Evolutionary conservation across 1,140 invertebrate genomes (phyloP).

Genomic region (Sinella curviseta): DNA sequence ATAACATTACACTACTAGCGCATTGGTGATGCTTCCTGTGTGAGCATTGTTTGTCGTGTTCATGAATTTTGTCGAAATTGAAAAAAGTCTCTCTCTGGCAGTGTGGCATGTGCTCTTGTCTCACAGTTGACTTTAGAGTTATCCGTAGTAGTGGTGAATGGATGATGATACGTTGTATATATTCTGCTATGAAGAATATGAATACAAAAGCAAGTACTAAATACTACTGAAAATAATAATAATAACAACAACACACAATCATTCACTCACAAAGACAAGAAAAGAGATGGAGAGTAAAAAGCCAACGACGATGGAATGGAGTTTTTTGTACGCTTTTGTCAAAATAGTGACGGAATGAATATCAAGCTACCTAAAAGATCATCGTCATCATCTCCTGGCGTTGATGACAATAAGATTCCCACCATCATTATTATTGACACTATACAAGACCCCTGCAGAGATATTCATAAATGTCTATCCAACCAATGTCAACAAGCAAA

Average conservation of each 20-base stretch:
- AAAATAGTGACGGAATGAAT: background rate
- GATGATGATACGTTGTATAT: background rate
- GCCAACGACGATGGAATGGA: too few species aligned
- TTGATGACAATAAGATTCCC: conserved; percentile 43
- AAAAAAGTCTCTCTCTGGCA: background rate
- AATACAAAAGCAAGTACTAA: background rate
- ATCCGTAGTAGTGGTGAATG: background rate
- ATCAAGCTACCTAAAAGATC: background rate
- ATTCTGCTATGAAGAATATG: too few species aligned
- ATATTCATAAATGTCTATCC: conserved; percentile 30
- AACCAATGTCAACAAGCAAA: conserved; percentile 37
- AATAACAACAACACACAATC: too few species aligned
- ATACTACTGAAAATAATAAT: too few species aligned
- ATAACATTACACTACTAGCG: background rate
- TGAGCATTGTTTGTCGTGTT: background rate
- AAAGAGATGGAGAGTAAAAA: too few species aligned
- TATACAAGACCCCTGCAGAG: conserved; percentile 32
- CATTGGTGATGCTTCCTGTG: background rate
- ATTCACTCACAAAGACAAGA: too few species aligned
- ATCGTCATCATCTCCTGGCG: background rate
- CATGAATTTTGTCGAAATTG: background rate
- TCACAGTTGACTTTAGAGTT: background rate
- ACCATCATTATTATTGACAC: conserved; percentile 39
- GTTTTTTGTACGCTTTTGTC: background rate
- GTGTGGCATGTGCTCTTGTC: conserved; percentile 15